These are phyloP conservation scores for Myxocyprinus asiaticus DNA, from an alignment of 2,113 vertebrate species.

Conservation along the genomic window DNA sequence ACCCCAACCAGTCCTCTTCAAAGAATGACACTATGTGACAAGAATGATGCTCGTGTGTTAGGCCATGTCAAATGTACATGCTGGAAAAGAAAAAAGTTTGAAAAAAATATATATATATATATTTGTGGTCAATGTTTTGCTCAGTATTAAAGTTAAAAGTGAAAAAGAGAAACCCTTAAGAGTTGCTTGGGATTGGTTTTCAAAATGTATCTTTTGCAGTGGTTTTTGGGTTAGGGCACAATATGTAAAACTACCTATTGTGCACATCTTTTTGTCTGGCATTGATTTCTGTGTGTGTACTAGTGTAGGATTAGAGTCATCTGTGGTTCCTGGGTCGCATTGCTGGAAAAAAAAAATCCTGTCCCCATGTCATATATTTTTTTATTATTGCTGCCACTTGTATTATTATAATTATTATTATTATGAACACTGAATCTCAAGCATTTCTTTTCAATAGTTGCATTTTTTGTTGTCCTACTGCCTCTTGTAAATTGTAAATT, in stretches of 20 bases:
- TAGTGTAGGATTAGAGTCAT: constrained; percentile 61
- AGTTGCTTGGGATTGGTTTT: constrained; percentile 65
- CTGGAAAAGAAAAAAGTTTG: constrained; percentile 46
- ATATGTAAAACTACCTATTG: constrained; percentile 66
- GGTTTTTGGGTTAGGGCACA: constrained; percentile 45
- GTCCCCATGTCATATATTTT: constrained; percentile 72
- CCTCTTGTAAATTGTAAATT: constrained; percentile 6
- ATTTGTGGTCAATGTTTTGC: constrained; percentile 72
- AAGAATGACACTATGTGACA: constrained; percentile 44
- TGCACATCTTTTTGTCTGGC: constrained; percentile 71
- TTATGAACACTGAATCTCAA: constrained; percentile 31
- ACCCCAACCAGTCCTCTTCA: constrained; percentile 49
- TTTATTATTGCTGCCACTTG: constrained; percentile 48
- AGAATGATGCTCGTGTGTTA: constrained; percentile 60
- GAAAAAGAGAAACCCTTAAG: constrained; percentile 44
- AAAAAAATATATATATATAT: constrained; percentile 46
- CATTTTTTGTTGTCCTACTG: constrained; percentile 11
- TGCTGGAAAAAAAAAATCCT: not conserved
- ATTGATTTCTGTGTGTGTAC: constrained; percentile 49
- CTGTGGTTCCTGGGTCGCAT: constrained; percentile 56
- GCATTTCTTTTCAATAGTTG: not conserved
- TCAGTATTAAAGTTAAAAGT: constrained; percentile 47
- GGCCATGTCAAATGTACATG: constrained; percentile 67
- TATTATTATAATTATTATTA: too few species aligned
- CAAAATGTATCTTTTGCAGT: constrained; percentile 59